These are phyloP conservation scores for Hippocampus mohnikei DNA, from an alignment of 2,113 vertebrate genomes.

Conservation along the genomic window DNA sequence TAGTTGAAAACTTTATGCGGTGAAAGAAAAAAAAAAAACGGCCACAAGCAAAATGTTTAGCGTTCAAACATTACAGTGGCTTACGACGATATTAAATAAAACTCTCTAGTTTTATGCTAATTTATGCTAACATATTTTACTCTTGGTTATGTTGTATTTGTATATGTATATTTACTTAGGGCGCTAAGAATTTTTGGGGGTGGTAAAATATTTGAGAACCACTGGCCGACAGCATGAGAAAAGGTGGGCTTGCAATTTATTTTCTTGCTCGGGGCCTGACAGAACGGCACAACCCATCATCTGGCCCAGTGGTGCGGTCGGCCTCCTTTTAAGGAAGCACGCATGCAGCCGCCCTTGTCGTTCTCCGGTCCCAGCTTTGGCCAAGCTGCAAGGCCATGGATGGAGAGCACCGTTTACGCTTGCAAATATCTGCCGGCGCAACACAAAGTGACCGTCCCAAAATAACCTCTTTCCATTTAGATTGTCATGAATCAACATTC, in stretches of 20 bases:
- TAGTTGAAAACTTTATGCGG: no score
- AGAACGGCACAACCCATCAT: constrained; percentile 11
- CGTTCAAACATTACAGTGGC: background rate
- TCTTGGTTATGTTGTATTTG: no score
- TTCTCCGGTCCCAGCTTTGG: constrained; percentile 46
- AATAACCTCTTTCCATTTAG: constrained; percentile 56
- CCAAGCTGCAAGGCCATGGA: constrained; percentile 34
- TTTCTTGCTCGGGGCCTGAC: background rate
- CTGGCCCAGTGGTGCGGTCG: constrained; percentile 32
- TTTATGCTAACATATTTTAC: no score
- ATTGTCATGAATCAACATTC: constrained; percentile 18
- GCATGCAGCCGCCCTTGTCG: constrained; percentile 49
- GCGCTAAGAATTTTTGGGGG: background rate
- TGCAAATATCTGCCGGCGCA: constrained; percentile 56
- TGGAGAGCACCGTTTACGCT: constrained; percentile 56
- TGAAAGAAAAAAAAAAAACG: no score
- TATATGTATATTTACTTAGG: no score
- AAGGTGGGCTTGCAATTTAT: background rate
- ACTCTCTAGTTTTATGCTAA: no score
- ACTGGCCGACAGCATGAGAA: background rate
- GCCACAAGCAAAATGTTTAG: no score
- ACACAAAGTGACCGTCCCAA: constrained; percentile 38
- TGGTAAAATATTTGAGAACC: background rate
- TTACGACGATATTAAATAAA: background rate
- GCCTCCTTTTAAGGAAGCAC: constrained; percentile 70